A percentile compares a stretch with the other conserved stretches of the same genome.
phyloP scores from a whole-genome alignment of 1,140 invertebrate species.

The Psilanteris sp. region DNA sequence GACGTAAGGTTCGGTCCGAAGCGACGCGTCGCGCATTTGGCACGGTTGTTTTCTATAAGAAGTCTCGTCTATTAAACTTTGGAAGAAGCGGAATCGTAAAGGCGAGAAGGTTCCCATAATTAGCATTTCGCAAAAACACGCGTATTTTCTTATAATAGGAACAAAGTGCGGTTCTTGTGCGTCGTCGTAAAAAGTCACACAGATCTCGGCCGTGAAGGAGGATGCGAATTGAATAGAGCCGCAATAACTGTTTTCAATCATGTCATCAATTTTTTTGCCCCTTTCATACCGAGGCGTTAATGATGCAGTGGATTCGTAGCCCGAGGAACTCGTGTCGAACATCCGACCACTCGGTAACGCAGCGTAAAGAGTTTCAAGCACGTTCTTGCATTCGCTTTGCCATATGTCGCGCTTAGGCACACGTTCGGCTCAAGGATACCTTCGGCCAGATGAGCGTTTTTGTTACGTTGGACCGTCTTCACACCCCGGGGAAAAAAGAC shows the following conservation, averaged over 20 bases:
- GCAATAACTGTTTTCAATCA: conserved; percentile 57
- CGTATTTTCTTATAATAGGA: conserved; percentile 6
- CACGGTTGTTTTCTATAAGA: too few relatives aligned
- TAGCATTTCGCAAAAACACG: conserved; percentile 21
- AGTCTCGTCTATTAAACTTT: too few relatives aligned
- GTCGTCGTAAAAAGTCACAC: conserved; percentile 6
- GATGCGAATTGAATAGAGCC: conserved; percentile 46
- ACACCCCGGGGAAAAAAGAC: conserved; percentile 30
- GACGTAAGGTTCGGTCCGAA: too few relatives aligned
- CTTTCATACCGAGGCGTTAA: conserved; percentile 46
- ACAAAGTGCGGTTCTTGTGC: conserved; percentile 19
- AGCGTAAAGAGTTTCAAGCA: conserved; percentile 42
- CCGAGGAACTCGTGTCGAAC: conserved; percentile 51
- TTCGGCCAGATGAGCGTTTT: conserved; percentile 49
- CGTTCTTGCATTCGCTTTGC: conserved; percentile 53
- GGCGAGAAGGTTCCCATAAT: conserved; percentile 15
- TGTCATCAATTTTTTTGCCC: conserved; percentile 56
- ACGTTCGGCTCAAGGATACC: conserved; percentile 41
- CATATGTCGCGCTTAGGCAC: conserved; percentile 42
- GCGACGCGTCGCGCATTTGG: too few relatives aligned
- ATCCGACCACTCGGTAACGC: conserved; percentile 14
- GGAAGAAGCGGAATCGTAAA: too few relatives aligned
- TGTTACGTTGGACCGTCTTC: conserved; percentile 35
- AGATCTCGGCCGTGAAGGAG: conserved; percentile 25
- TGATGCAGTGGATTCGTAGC: conserved; percentile 34